These are phyloP conservation scores for Ivindomyrus marchei DNA, from an alignment of 2,113 vertebrate species.

Conservation along the genomic window DNA sequence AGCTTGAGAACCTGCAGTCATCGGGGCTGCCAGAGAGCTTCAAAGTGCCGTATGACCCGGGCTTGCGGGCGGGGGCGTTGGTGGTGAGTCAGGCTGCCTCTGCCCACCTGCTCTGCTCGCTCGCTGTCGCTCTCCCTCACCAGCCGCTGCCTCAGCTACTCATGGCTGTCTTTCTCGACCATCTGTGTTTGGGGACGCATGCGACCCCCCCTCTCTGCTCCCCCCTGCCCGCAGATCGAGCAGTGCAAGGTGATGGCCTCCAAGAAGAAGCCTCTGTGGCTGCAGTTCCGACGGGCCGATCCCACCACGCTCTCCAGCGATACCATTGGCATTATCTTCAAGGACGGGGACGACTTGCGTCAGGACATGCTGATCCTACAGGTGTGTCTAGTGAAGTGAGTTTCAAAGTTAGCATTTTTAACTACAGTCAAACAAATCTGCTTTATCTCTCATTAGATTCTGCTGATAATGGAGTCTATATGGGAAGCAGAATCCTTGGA, in stretches of 20 bases:
- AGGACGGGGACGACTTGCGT: slow-evolving; percentile 91
- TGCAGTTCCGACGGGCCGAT: slow-evolving; percentile 91
- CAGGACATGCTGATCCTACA: slow-evolving; percentile 99
- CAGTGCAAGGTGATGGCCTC: slow-evolving; percentile 99
- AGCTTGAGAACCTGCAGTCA: slow-evolving; percentile 81
- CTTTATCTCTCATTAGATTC: slow-evolving; percentile 64
- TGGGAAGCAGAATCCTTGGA: slow-evolving; percentile 95
- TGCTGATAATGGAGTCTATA: slow-evolving; percentile 96
- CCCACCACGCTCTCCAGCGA: slow-evolving; percentile 84
- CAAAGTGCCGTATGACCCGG: slow-evolving; percentile 89
- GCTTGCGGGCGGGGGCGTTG: slow-evolving; percentile 81
- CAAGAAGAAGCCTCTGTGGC: slow-evolving; percentile 97
- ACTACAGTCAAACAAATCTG: background rate
- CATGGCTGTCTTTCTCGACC: no score
- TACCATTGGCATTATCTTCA: slow-evolving; percentile 95
- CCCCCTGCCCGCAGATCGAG: slow-evolving; percentile 71
- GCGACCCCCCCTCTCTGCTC: background rate
- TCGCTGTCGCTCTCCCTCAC: background rate
- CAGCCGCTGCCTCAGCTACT: background rate
- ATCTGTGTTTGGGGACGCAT: background rate
- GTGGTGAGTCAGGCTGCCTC: slow-evolving; percentile 63
- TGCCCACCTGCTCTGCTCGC: background rate
- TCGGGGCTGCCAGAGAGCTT: slow-evolving; percentile 81
- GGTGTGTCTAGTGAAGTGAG: slow-evolving; percentile 51
- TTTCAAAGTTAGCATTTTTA: background rate